Evolutionary conservation across 2,113 vertebrate genomes (phyloP), one percentile per base, ranked within the genome.

Genomic region (Clarias batrachus): DNA sequence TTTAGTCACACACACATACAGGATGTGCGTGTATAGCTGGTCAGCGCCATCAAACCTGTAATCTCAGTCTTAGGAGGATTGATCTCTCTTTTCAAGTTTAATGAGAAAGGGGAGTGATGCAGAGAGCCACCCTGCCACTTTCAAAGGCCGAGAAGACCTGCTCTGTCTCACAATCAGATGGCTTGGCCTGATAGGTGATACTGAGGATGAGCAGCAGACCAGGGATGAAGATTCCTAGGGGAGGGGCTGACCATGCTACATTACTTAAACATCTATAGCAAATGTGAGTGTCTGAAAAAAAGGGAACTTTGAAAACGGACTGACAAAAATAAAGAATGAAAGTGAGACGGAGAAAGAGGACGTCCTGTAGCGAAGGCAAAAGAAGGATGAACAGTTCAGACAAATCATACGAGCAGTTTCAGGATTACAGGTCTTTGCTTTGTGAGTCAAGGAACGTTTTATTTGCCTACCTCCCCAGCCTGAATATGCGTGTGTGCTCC

Each of bases 51-150:
- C 91, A 77, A 85, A 86, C 85, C 88, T 93, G 92, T 94, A 96
- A 95, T 96, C 95, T 95, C 90, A 92, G 94, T 92, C 94, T 94
- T 94, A 94, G 87, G 88, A 91, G 93, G 94, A 96, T 96, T 96
- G 96, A 97, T 97, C 96, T 95, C 94, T 94, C 94, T 96, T 95
- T 95, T 97, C 96, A 96, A 94, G 95, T 94, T 96, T 97, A 98
- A 97, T 95, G 94, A 97, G 97, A 97, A 97, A 96, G 96, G 95
- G 95, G 94, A 93, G 93, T 90, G 84, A 92, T 92, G 33, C 91
- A 93, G 76, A 94, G 94, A 94, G 68, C 54, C 5, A 16, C 37
- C 27, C 78, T 17, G 78, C 85, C 33, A 91, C 93, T 93, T 95
- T 96, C 94, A 97, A 95, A 97, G 97, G 95, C 95, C 92, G 4